A percentile compares a stretch with the other conserved stretches of the same genome.
phyloP scores from a whole-genome alignment of 1,140 invertebrate genomes.

The Eulimnadia texana region DNA sequence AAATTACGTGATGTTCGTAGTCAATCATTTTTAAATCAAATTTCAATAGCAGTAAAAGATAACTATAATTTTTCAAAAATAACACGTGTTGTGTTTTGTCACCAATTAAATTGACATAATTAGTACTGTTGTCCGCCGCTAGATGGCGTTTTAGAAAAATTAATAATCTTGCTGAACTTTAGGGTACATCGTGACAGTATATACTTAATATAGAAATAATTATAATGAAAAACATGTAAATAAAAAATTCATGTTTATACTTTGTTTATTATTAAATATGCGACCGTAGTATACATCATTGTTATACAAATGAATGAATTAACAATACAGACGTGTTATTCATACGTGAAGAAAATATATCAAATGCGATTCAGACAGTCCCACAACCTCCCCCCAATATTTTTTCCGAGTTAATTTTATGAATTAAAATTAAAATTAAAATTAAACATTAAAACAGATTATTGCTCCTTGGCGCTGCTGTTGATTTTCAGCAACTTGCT shows the following conservation, averaged over 20 bases:
- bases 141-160: no score
- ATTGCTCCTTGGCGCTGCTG: not conserved
- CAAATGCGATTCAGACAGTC: not conserved
- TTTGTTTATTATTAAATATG: not conserved
- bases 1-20: conserved; percentile 44
- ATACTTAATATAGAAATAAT: not conserved
- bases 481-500: conserved; percentile 12
- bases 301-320: not conserved
- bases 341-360: not conserved
- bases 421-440: not conserved
- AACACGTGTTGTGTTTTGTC: not conserved
- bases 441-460: no score
- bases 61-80: not conserved
- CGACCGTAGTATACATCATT: not conserved
- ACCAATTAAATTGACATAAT: no score
- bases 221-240: not conserved
- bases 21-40: conserved; percentile 7
- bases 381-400: not conserved
- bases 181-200: not conserved
- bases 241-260: not conserved
- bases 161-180: not conserved
- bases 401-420: not conserved
- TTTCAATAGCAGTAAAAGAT: not conserved
- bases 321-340: not conserved
- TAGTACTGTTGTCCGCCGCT: no score